A percentile compares a stretch with the other conserved stretches of the same genome.
Evolutionary conservation across 2,113 vertebrate species (phyloP).

Genomic region (Balaeniceps rex): DNA sequence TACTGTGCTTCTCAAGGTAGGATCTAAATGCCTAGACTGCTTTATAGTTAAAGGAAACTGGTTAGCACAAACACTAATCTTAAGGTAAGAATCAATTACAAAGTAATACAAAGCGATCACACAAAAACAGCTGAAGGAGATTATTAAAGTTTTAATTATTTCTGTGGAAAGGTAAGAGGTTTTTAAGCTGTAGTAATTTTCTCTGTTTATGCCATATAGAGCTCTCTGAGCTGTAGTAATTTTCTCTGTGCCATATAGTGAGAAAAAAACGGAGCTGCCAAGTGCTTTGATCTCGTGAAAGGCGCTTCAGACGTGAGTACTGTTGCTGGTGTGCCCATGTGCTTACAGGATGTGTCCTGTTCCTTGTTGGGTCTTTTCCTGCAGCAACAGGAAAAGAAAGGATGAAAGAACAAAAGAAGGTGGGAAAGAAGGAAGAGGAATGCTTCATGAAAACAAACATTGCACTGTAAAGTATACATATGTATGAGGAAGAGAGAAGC

Average conservation of each 20-base stretch:
- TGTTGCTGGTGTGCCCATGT: neutral
- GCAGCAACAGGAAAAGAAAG: neutral
- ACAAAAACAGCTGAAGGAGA: neutral
- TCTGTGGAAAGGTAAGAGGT: neutral
- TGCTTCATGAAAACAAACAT: neutral
- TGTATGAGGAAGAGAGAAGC: neutral
- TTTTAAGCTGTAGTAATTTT: neutral
- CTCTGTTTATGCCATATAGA: neutral
- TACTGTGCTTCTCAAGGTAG: neutral
- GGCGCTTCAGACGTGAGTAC: fast-evolving
- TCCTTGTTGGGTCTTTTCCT: neutral
- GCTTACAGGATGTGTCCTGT: neutral
- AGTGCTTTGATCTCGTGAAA: neutral
- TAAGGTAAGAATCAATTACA: neutral
- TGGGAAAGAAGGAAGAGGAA: neutral
- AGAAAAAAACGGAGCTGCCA: neutral
- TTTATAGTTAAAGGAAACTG: neutral
- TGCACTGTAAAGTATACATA: neutral
- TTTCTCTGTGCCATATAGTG: neutral
- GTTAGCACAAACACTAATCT: neutral
- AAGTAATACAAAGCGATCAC: neutral
- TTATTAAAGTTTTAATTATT: neutral
- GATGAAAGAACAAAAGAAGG: neutral
- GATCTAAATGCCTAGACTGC: neutral
- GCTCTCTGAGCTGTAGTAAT: neutral